Conservation (phyloP, 2,888 invertebrate species). For the Mycalesis mineus region DNA sequence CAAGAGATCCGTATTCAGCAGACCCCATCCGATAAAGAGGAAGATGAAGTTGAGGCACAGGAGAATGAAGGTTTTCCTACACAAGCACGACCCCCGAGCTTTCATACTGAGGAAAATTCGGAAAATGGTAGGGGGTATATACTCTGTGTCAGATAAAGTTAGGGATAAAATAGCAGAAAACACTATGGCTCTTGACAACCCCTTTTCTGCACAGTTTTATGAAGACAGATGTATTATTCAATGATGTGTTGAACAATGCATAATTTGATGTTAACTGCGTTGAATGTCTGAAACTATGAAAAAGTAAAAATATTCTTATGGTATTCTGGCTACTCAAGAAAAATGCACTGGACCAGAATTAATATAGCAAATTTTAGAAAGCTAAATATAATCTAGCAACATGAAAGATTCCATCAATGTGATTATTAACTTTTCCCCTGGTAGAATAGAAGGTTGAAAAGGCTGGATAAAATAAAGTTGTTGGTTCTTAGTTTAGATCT, state of each 20-base stretch:
- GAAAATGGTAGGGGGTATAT: constrained; percentile 51
- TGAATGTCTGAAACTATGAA: no score
- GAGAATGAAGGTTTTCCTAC: constrained; percentile 53
- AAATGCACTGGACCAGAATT: no score
- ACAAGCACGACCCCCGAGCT: constrained; percentile 47
- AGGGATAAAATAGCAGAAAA: constrained; percentile 58
- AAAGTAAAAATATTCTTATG: no score
- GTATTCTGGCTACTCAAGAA: no score
- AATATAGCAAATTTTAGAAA: no score
- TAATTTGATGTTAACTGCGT: no score
- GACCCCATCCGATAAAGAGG: constrained; percentile 55
- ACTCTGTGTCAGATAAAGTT: constrained; percentile 54
- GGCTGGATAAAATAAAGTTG: no score
- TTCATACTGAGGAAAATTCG: constrained; percentile 43
- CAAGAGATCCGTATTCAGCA: constrained; percentile 54
- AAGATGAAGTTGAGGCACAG: constrained; percentile 51
- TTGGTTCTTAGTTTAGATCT: no score
- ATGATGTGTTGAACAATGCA: constrained; percentile 24
- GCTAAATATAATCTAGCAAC: no score
- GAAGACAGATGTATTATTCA: constrained; percentile 56
- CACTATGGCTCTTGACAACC: constrained; percentile 52
- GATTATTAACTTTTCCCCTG: no score
- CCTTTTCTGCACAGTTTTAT: constrained; percentile 58
- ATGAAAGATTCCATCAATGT: no score
- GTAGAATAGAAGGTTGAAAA: no score